Evolutionary conservation across 2,113 vertebrate species (phyloP).

Genomic region (Sylvia atricapilla): DNA sequence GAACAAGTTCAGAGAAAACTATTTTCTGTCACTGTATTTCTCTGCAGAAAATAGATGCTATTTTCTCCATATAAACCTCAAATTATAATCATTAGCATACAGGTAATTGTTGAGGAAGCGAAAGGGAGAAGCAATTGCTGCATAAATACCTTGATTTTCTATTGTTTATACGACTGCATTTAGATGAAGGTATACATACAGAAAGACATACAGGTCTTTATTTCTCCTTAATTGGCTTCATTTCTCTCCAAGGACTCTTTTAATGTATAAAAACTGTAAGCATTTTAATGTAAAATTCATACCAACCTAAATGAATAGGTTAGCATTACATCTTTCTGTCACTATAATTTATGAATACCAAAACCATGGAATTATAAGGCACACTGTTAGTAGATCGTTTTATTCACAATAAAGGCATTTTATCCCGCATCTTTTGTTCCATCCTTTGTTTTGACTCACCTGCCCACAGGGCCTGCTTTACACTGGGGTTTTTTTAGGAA

Average conservation of each 20-base stretch:
- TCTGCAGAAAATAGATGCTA: background rate
- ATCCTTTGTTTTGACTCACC: background rate
- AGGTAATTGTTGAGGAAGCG: background rate
- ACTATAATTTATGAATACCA: background rate
- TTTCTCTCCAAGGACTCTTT: constrained; percentile 12
- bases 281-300: constrained; percentile 29
- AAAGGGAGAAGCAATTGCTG: background rate
- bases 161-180: background rate
- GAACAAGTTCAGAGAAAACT: background rate
- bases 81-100: background rate
- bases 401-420: background rate
- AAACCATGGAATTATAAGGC: background rate
- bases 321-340: constrained; percentile 11
- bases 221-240: constrained; percentile 42
- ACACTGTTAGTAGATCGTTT: background rate
- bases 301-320: constrained; percentile 1
- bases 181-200: background rate
- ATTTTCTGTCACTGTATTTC: background rate
- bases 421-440: background rate
- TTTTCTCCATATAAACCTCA: background rate
- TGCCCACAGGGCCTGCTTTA: background rate
- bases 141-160: constrained; percentile 18
- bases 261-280: constrained; percentile 29
- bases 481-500: background rate
- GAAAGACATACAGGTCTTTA: background rate